Conservation (phyloP, 2,113 vertebrate genomes). For the Trichechus manatus region DNA sequence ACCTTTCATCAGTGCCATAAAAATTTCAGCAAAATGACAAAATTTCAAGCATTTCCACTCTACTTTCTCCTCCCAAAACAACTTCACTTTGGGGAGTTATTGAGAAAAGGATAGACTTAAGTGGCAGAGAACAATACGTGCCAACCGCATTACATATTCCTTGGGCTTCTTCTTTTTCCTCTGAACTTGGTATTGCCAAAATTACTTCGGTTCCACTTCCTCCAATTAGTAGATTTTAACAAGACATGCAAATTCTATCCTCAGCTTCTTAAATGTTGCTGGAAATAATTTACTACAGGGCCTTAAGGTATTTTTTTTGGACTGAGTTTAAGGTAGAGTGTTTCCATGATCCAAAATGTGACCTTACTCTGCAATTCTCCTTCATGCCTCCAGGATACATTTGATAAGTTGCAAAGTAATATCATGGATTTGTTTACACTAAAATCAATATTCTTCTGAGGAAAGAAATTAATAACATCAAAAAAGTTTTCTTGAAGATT, state of each 20-base stretch:
- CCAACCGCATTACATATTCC: neutral
- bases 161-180: conserved; percentile 22
- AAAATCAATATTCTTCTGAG: neutral
- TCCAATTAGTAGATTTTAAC: conserved; percentile 33
- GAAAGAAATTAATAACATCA: neutral
- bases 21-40: conserved; percentile 17
- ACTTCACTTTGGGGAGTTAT: neutral
- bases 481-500: neutral
- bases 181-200: neutral
- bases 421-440: neutral
- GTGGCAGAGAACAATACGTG: neutral
- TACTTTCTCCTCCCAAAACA: neutral
- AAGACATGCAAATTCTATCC: neutral
- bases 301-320: neutral
- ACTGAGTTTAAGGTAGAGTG: neutral
- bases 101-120: neutral
- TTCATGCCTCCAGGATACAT: neutral
- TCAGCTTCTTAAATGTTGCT: conserved; percentile 16
- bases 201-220: conserved; percentile 29
- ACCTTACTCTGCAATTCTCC: neutral
- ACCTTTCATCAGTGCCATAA: neutral
- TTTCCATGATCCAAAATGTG: neutral
- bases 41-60: conserved; percentile 14
- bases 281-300: neutral
- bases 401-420: neutral